Percentiles rank a stretch among this genome's conserved stretches.
Conservation (phyloP, 2,113 vertebrate genomes). For the Sula dactylatra region DNA sequence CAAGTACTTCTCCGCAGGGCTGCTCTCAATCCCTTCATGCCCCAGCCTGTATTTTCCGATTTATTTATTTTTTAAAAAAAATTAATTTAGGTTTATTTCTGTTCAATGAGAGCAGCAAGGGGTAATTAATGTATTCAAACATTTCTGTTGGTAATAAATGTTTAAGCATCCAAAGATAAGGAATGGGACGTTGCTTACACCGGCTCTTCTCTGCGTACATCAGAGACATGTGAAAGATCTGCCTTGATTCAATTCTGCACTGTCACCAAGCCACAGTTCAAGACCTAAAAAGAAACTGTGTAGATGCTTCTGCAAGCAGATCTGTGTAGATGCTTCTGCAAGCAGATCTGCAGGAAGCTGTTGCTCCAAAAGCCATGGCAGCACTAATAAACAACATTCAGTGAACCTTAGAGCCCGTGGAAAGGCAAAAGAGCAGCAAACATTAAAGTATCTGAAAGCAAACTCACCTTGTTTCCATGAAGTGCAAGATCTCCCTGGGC, state of each 20-base stretch:
- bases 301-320: not conserved
- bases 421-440: not conserved
- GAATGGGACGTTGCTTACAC: not conserved
- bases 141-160: not conserved
- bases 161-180: not conserved
- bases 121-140: not conserved
- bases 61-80: not conserved
- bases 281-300: not conserved
- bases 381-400: not conserved
- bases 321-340: no score
- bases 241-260: not conserved
- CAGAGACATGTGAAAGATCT: not conserved
- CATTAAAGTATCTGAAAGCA: not conserved
- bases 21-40: no score
- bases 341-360: not conserved
- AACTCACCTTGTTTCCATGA: slow-evolving; percentile 87
- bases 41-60: not conserved
- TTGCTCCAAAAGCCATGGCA: not conserved
- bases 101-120: not conserved
- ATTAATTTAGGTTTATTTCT: not conserved
- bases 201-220: not conserved
- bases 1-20: no score
- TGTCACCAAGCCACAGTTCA: not conserved
- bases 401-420: not conserved
- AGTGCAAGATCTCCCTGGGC: slow-evolving; percentile 82